phyloP scores from a whole-genome alignment of 2,113 vertebrate species.

The Tympanuchus pallidicinctus region DNA sequence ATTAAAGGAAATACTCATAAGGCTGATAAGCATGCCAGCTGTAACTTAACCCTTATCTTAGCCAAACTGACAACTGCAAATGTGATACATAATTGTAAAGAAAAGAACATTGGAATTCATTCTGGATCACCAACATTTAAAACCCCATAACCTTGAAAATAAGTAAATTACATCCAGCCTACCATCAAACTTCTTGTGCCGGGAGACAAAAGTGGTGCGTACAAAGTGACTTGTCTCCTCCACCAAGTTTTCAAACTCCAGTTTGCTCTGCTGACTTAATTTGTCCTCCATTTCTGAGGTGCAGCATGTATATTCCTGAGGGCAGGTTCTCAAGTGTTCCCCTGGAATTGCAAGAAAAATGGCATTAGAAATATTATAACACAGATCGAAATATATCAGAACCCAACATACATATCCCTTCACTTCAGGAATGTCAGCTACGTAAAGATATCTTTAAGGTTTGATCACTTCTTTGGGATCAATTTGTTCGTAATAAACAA shows the following conservation, averaged over 20 bases:
- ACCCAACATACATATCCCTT: background rate
- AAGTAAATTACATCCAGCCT: conserved; percentile 61
- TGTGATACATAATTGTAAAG: background rate
- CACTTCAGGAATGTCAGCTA: background rate
- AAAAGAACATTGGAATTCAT: background rate
- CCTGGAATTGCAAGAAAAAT: conserved; percentile 77
- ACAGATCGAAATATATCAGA: background rate
- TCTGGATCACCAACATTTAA: background rate
- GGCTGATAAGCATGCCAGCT: conserved; percentile 47
- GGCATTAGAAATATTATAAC: background rate
- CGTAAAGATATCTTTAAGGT: background rate
- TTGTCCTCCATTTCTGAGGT: conserved; percentile 93
- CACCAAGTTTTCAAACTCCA: conserved; percentile 91
- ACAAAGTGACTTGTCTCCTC: conserved; percentile 92
- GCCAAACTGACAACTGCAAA: conserved; percentile 31
- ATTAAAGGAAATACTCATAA: conserved; percentile 58
- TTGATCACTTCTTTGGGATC: background rate
- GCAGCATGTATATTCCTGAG: conserved; percentile 92
- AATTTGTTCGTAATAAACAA: background rate
- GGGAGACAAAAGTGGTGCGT: conserved; percentile 89
- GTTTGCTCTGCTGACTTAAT: conserved; percentile 90
- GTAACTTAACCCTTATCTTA: conserved; percentile 54
- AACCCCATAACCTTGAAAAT: conserved; percentile 16
- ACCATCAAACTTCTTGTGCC: conserved; percentile 96
- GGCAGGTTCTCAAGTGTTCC: conserved; percentile 89